A percentile compares a stretch with the other conserved stretches of the same genome.
Conservation (phyloP, 2,888 invertebrate genomes). For the Isoperla grammatica region DNA sequence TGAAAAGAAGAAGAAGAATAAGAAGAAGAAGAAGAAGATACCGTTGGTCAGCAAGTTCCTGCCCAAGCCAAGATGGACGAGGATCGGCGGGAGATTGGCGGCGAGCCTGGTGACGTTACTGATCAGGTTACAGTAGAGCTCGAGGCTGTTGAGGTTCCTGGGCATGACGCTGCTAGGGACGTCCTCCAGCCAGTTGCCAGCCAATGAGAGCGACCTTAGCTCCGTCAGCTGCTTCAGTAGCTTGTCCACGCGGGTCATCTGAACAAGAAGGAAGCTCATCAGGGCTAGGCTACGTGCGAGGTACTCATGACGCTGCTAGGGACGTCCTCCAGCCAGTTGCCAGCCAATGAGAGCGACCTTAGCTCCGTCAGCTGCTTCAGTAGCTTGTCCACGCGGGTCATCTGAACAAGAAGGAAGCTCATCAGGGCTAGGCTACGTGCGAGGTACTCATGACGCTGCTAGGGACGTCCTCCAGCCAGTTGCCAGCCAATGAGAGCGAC, state of each 20-base stretch:
- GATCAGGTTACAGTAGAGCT: constrained; percentile 49
- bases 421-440: too few relatives aligned
- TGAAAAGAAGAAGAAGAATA: too few relatives aligned
- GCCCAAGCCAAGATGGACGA: constrained; percentile 50
- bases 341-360: constrained; percentile 46
- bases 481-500: constrained; percentile 47
- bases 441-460: constrained; percentile 41
- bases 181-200: constrained; percentile 43
- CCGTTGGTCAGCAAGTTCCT: constrained; percentile 45
- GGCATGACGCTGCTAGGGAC: constrained; percentile 44
- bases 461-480: constrained; percentile 41
- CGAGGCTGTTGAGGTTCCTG: constrained; percentile 43
- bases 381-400: constrained; percentile 46
- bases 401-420: constrained; percentile 45
- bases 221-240: constrained; percentile 42
- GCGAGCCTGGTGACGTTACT: constrained; percentile 40
- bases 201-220: constrained; percentile 46
- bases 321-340: constrained; percentile 42
- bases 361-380: constrained; percentile 44
- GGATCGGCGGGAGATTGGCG: constrained; percentile 40
- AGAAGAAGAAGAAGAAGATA: too few relatives aligned
- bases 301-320: constrained; percentile 41
- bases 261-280: too few relatives aligned
- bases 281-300: too few relatives aligned
- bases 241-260: constrained; percentile 50